phyloP scores from a whole-genome alignment of 2,888 invertebrate genomes.

The Phengaris alcon region DNA sequence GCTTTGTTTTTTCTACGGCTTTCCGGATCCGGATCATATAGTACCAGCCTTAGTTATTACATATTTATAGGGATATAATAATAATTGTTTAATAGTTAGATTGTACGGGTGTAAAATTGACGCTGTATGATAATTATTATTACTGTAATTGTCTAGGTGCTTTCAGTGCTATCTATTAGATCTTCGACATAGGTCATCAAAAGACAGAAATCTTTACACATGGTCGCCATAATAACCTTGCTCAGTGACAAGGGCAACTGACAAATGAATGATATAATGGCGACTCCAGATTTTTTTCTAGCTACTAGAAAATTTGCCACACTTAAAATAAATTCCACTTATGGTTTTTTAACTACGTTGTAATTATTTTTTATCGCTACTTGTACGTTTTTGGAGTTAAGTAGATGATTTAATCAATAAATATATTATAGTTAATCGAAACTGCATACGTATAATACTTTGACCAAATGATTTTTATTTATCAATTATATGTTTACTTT shows the following conservation, averaged over 20 bases:
- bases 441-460: not conserved
- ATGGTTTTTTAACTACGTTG: not conserved
- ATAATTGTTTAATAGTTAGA: slow-evolving; percentile 65
- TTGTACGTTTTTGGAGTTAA: not conserved
- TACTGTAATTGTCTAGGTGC: slow-evolving; percentile 52
- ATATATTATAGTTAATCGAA: not conserved
- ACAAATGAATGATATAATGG: not conserved
- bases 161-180: slow-evolving; percentile 40
- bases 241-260: not conserved
- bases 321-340: not conserved
- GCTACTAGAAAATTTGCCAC: not conserved
- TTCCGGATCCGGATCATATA: no score
- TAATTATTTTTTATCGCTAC: not conserved
- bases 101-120: slow-evolving; percentile 62
- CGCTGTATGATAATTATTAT: slow-evolving; percentile 47
- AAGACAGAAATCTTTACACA: not conserved
- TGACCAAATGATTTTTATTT: slow-evolving; percentile 25
- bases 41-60: not conserved
- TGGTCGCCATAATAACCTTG: not conserved
- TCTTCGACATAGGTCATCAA: not conserved
- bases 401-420: slow-evolving; percentile 3
- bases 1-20: no score
- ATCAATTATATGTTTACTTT: slow-evolving; percentile 17
- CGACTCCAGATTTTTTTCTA: not conserved
- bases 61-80: slow-evolving; percentile 54